A percentile compares a stretch with the other conserved stretches of the same genome.
Evolutionary conservation across 2,888 invertebrate species (phyloP).

Genomic region (Seira musarum): DNA sequence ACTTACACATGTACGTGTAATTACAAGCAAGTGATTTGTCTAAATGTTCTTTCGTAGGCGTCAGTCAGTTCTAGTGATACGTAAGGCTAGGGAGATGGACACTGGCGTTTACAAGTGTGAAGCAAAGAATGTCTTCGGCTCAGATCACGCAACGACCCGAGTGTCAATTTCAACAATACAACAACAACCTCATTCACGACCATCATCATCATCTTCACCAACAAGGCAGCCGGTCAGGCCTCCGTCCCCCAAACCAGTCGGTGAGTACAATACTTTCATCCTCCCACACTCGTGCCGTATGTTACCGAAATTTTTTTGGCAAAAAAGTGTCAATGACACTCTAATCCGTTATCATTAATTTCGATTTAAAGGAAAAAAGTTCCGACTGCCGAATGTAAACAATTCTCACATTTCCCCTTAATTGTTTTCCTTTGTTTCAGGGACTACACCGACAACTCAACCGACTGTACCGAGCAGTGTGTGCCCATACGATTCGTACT

Average conservation of each 20-base stretch:
- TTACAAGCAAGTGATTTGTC: background rate
- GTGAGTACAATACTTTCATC: constrained; percentile 37
- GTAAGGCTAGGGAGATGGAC: constrained; percentile 68
- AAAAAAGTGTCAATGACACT: too few species aligned
- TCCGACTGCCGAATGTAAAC: background rate
- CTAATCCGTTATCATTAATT: too few species aligned
- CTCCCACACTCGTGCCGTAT: background rate
- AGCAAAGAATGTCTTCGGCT: constrained; percentile 69
- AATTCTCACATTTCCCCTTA: background rate
- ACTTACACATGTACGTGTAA: background rate
- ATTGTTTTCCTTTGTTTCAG: constrained; percentile 58
- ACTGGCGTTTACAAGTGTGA: constrained; percentile 68
- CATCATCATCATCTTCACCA: background rate
- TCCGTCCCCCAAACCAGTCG: constrained; percentile 63
- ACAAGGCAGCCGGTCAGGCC: constrained; percentile 24
- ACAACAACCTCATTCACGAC: constrained; percentile 39
- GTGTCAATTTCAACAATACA: constrained; percentile 56
- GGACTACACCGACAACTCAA: constrained; percentile 74
- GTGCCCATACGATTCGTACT: constrained; percentile 81
- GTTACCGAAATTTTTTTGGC: too few species aligned
- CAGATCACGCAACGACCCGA: constrained; percentile 67
- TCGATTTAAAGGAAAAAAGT: background rate
- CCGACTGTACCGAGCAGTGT: constrained; percentile 79
- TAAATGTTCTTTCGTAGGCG: constrained; percentile 57
- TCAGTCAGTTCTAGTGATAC: constrained; percentile 70